phyloP scores from a whole-genome alignment of 2,797 vertebrate species.

The Masticophis lateralis region DNA sequence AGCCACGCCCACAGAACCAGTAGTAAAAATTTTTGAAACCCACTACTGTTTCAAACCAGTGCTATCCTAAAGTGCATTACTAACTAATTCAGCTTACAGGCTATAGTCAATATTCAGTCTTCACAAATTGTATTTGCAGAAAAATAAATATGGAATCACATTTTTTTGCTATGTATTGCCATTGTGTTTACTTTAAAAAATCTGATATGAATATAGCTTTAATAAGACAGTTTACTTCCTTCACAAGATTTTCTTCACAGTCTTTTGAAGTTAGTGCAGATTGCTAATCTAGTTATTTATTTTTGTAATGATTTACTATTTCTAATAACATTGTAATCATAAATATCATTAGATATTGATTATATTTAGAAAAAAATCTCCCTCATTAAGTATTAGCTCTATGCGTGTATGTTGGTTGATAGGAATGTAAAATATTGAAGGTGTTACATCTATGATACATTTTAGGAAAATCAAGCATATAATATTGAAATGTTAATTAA shows the following conservation, averaged over 20 bases:
- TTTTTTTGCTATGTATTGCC: neutral
- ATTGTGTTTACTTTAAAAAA: neutral
- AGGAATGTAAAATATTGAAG: neutral
- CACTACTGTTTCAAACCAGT: neutral
- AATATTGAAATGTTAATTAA: neutral
- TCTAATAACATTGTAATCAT: neutral
- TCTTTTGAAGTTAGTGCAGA: neutral
- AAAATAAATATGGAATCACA: neutral
- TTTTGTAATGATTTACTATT: neutral
- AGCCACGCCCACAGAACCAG: too few relatives aligned
- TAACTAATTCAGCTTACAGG: neutral
- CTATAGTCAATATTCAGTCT: neutral
- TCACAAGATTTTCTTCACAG: neutral
- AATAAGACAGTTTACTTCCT: neutral
- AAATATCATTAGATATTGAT: neutral
- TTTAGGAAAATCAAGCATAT: neutral
- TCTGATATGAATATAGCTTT: neutral
- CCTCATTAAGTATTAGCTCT: neutral
- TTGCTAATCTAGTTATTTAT: neutral
- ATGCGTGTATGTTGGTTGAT: neutral
- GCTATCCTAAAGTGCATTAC: neutral
- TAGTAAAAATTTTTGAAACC: too few relatives aligned
- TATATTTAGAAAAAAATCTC: neutral
- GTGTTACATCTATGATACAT: neutral
- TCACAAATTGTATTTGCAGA: neutral